These are phyloP conservation scores for Pocillopora verrucosa DNA, from an alignment of 64 coral and sea anemone genomes.

Conservation along the genomic window DNA sequence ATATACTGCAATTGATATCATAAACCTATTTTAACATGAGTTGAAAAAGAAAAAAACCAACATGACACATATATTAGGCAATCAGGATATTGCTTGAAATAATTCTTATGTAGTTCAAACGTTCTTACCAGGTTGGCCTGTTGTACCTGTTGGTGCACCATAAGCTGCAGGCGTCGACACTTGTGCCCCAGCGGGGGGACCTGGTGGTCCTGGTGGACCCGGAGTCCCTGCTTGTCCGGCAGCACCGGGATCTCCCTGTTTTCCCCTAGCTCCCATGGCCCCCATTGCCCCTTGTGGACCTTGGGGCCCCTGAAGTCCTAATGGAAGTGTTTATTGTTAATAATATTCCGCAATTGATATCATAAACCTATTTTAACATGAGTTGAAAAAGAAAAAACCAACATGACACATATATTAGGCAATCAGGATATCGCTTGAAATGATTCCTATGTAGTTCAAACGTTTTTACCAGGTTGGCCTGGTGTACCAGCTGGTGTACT, in stretches of 20 bases:
- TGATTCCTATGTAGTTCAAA: background rate
- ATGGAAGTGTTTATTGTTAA: background rate
- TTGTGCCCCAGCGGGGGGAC: slow-evolving; percentile 46
- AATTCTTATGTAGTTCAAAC: too few species aligned
- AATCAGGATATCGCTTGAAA: background rate
- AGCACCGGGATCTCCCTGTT: slow-evolving; percentile 60
- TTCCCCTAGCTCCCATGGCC: slow-evolving; percentile 49
- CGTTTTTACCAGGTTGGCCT: slow-evolving; percentile 9
- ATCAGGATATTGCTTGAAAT: too few species aligned
- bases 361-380: too few species aligned
- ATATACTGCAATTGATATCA: too few species aligned
- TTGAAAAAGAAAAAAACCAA: too few species aligned
- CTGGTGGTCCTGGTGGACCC: slow-evolving; percentile 52
- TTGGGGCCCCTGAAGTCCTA: background rate
- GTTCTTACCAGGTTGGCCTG: slow-evolving; percentile 29
- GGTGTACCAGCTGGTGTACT: slow-evolving; percentile 42
- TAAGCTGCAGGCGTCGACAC: background rate
- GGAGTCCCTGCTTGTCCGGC: slow-evolving; percentile 64
- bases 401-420: too few species aligned
- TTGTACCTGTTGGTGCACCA: slow-evolving; percentile 34
- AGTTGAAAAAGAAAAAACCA: too few species aligned
- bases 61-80: too few species aligned
- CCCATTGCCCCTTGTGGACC: background rate
- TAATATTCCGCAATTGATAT: background rate
- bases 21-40: too few species aligned